Conservation (phyloP, 2,888 invertebrate genomes). For the Scaptomyza tumidula region DNA sequence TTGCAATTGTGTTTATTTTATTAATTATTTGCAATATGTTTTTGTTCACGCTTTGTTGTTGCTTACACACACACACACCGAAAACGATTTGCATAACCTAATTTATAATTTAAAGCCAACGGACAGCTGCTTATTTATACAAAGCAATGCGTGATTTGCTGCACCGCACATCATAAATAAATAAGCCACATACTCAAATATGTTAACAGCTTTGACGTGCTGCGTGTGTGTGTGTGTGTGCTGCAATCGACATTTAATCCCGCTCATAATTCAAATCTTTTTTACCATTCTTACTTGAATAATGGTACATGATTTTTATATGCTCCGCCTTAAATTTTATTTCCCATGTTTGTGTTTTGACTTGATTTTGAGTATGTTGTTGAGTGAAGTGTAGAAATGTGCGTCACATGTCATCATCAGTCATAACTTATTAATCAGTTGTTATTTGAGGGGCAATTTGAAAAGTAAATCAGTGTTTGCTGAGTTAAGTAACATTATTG, state of each 20-base stretch:
- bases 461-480: not conserved
- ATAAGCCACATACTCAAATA: conserved; percentile 51
- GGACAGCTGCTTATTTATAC: conserved; percentile 59
- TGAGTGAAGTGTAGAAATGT: conserved; percentile 10
- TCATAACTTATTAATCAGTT: conserved; percentile 11
- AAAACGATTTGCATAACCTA: conserved; percentile 58
- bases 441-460: not conserved
- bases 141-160: conserved; percentile 33
- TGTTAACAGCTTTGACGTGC: conserved; percentile 10
- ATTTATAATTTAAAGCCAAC: conserved; percentile 51
- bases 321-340: not conserved
- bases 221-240: not conserved
- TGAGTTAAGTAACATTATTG: too few species aligned
- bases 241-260: conserved; percentile 62
- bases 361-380: conserved; percentile 13
- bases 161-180: conserved; percentile 47
- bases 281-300: conserved; percentile 37
- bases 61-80: conserved; percentile 1
- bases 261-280: conserved; percentile 40
- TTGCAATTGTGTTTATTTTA: conserved; percentile 10
- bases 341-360: not conserved
- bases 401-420: conserved; percentile 37
- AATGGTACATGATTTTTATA: conserved; percentile 13
- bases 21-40: conserved; percentile 27
- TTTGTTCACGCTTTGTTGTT: conserved; percentile 20